Base-by-base conservation (phyloP, 2,888 invertebrate species). In the Amaurobius ferox region DNA sequence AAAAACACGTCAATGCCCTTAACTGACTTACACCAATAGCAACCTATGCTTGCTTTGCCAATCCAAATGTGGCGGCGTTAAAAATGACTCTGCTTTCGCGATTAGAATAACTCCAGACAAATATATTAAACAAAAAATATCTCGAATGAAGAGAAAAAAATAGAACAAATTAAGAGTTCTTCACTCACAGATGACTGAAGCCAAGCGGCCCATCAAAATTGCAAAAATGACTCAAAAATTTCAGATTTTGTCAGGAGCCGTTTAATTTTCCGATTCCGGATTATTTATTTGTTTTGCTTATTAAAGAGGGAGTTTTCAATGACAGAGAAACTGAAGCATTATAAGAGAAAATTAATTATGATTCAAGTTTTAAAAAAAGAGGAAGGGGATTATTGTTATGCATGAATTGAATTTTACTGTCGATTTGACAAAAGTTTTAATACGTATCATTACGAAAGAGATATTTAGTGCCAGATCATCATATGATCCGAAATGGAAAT, bases 111-210 rank as follows among this genome's bases (percentile, higher is more conserved):
- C 77, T 55, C 55, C 23, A 55, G 55, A 55, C 55, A 55, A 23
- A 55, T 55, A 55, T 55, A 55, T 55, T 55, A 71, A 48, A 77
- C 66, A 72, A 68, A 55, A 23, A 55, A 55, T 2, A 23, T 55
- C 35, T 7, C 5, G 35, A 35, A 35, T 5, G n/a, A 44, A 0
- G 13, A 16, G 62, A 19, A 76, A 76, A 81, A 81, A 74, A 61
- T 40, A 13, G 29, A 71, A 66, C n/a, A n/a, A 35, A 85, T 85
- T 77, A 77, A 72, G 83, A 85, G 83, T 85, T 85, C 83, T 85
- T 85, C 66, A 66, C 67, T 85, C 40, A 40, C 77, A 77, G 83
- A 77, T 85, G 83, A 70, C 35, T 66, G 64, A 61, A 76, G 44
- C 66, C 61, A 70, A 85, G 68, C 76, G 76, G 77, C 64, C 70